Evolutionary conservation across 2,113 vertebrate species (phyloP).

Genomic region (Lophura nycthemera): DNA sequence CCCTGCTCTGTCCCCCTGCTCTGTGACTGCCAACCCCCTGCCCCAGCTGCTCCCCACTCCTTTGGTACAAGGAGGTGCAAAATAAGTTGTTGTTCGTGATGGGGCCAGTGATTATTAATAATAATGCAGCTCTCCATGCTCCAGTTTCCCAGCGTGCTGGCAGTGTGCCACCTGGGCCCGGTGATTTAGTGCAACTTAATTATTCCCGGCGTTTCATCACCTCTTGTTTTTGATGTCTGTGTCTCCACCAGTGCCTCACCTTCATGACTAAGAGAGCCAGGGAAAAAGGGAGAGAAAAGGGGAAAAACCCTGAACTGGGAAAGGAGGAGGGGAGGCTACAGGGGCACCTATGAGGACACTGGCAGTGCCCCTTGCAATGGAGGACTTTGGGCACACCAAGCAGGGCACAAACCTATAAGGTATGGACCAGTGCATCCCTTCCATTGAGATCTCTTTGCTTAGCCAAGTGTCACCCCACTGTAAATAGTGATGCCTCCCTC

Average conservation of each 20-base stretch:
- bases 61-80: background rate
- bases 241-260: constrained; percentile 69
- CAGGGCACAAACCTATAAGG: background rate
- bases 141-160: constrained; percentile 59
- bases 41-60: background rate
- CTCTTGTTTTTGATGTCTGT: constrained; percentile 73
- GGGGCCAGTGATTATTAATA: constrained; percentile 40
- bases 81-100: background rate
- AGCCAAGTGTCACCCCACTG: background rate
- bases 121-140: constrained; percentile 38
- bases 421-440: fast-evolving
- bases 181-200: constrained; percentile 69
- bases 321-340: fast-evolving
- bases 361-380: background rate
- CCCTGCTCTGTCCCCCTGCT: background rate
- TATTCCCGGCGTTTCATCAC: constrained; percentile 66
- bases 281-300: constrained; percentile 44
- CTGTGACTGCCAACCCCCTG: too few relatives aligned
- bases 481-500: background rate
- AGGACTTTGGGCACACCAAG: background rate
- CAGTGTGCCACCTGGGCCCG: constrained; percentile 4
- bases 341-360: fast-evolving
- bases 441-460: background rate
- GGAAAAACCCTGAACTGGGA: background rate
- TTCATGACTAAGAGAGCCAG: constrained; percentile 59